These are phyloP conservation scores for Stratiolaelaps scimitus DNA, from an alignment of 1,140 invertebrate genomes.

Conservation along the genomic window DNA sequence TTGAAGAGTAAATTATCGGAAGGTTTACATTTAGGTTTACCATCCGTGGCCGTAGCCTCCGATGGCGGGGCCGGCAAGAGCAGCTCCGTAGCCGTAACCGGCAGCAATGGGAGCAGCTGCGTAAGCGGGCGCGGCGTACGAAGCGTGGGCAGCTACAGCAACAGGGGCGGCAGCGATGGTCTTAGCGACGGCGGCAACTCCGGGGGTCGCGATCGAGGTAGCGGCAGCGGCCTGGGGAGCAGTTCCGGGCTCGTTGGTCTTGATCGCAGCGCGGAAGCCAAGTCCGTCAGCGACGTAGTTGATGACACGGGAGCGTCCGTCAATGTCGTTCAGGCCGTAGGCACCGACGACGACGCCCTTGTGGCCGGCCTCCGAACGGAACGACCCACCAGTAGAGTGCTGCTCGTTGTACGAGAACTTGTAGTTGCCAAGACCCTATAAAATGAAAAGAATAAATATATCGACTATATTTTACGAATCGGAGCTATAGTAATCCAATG, in stretches of 20 bases:
- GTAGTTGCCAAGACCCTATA: conserved; percentile 35
- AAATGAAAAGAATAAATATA: conserved; percentile 7
- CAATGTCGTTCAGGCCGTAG: conserved; percentile 36
- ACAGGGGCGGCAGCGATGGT: too few species aligned
- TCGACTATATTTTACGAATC: too few species aligned
- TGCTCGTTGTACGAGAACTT: conserved; percentile 38
- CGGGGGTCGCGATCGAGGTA: conserved; percentile 19
- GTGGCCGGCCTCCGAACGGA: conserved; percentile 35
- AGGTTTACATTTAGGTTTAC: too few species aligned
- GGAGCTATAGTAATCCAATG: too few species aligned
- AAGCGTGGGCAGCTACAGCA: not conserved
- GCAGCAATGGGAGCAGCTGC: not conserved
- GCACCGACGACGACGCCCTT: conserved; percentile 36
- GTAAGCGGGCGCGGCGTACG: not conserved
- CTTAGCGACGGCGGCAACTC: conserved; percentile 3
- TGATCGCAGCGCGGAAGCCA: conserved; percentile 37
- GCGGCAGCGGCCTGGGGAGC: conserved; percentile 32
- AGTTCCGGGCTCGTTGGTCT: conserved; percentile 36
- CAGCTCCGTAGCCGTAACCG: not conserved
- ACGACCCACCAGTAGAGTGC: conserved; percentile 38
- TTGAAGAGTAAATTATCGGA: too few species aligned
- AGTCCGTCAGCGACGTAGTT: conserved; percentile 38
- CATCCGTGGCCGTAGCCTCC: too few species aligned
- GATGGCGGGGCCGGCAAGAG: not conserved
- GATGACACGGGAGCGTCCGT: conserved; percentile 37